Base-by-base conservation (phyloP, 2,888 invertebrate species). In the Kuschelorhynchus macadamiae region DNA sequence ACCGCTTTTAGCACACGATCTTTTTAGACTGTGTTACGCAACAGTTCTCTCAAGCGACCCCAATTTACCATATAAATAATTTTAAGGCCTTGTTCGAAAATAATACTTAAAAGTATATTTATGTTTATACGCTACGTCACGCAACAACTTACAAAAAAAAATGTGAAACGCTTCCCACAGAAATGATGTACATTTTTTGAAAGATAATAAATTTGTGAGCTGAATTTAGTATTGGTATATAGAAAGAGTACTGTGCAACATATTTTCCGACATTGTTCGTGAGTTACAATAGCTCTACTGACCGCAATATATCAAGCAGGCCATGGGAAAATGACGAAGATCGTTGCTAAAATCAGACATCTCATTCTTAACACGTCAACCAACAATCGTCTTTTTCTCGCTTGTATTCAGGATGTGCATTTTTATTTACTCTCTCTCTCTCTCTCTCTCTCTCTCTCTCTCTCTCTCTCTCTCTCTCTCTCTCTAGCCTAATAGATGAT, bases 241-340 rank as follows among this genome's bases (percentile, higher is more conserved):
- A 64, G 53, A 69, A 64, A 64, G 63, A 64, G 59, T 50, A 64
- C 18, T 32, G 60, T 53, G 56, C 53, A 61, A 59, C 68, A 71
- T 71, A 71, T 72, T 72, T 70, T n/a, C 63, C 47, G 60, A 72
- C 72, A 72, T 70, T 72, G 55, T 55, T 14, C 55, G 21, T 21
- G 16, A 7, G 18, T 36, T 14, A 55, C 55, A 55, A 55, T 55
- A 47, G 59, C 67, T 39, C 32, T 47, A 55, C 70, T 65, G 70
- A 67, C 72, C 72, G 67, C 60, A 67, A 70, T 72, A 67, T 67
- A 72, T 72, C 67, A 66, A 59, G 30, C 49, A 44, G 61, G 61
- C 61, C 60, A 52, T 12, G 65, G 49, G 67, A 67, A 70, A 72
- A 67, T 71, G 55, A 49, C 55, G 47, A 17, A n/a, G n/a, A 44